Evolutionary conservation across 2,888 invertebrate genomes (phyloP).

Genomic region (Agrotis segetum): DNA sequence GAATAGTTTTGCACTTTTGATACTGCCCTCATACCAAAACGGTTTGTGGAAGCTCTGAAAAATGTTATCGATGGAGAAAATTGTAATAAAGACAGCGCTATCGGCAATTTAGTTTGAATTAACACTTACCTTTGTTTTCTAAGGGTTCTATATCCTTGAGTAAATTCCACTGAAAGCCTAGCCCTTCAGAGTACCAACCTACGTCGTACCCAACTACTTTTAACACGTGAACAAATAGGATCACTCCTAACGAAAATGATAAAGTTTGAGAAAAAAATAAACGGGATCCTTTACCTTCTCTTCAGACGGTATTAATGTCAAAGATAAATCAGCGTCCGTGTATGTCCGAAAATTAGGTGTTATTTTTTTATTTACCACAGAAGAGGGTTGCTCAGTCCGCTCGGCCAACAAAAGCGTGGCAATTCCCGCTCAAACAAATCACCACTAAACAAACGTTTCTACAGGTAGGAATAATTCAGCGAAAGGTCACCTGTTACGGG

Average conservation of each 20-base stretch:
- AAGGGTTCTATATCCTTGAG: constrained; percentile 39
- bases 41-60: constrained; percentile 20
- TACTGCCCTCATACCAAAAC: constrained; percentile 1
- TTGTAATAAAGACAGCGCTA: background rate
- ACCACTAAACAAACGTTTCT: constrained; percentile 89
- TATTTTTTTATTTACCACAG: constrained; percentile 76
- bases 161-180: constrained; percentile 43
- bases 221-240: constrained; percentile 63
- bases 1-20: constrained; percentile 33
- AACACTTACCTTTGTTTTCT: constrained; percentile 53
- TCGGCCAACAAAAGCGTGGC: constrained; percentile 78
- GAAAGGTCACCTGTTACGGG: constrained; percentile 90
- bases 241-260: constrained; percentile 58
- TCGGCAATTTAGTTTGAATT: constrained; percentile 19
- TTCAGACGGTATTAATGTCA: constrained; percentile 70
- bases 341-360: constrained; percentile 68
- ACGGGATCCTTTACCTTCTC: constrained; percentile 67
- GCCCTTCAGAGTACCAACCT: constrained; percentile 27
- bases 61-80: background rate
- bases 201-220: constrained; percentile 43
- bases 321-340: constrained; percentile 71
- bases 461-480: constrained; percentile 89
- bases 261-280: constrained; percentile 61
- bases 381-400: constrained; percentile 70
- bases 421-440: constrained; percentile 88